Conservation (phyloP, 2,888 invertebrate genomes). For the Epirrhoe tristata region DNA sequence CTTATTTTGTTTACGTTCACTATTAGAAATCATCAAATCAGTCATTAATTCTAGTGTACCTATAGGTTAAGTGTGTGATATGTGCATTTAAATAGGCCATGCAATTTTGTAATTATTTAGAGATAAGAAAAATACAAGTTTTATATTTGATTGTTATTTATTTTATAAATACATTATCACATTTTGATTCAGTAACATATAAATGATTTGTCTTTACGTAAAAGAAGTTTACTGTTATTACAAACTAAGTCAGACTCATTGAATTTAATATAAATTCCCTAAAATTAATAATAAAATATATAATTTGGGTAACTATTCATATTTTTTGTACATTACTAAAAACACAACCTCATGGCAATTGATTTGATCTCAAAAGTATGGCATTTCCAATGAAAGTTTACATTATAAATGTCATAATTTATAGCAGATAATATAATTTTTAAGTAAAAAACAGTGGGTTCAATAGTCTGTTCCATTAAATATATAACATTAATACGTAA, state of each 20-base stretch:
- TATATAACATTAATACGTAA: slow-evolving; percentile 9
- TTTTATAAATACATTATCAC: slow-evolving; percentile 81
- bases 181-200: slow-evolving; percentile 70
- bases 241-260: slow-evolving; percentile 80
- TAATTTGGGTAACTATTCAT: slow-evolving; percentile 79
- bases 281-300: slow-evolving; percentile 63
- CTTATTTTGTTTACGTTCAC: neutral
- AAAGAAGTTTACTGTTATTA: slow-evolving; percentile 60
- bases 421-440: slow-evolving; percentile 1
- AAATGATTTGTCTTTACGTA: slow-evolving; percentile 71
- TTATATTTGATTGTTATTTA: slow-evolving; percentile 54
- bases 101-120: slow-evolving; percentile 6
- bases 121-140: slow-evolving; percentile 29
- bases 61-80: slow-evolving; percentile 17
- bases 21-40: slow-evolving; percentile 18
- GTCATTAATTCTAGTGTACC: slow-evolving; percentile 19
- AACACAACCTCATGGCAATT: slow-evolving; percentile 83
- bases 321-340: slow-evolving; percentile 79
- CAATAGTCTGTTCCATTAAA: neutral
- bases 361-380: slow-evolving; percentile 66
- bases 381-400: slow-evolving; percentile 62
- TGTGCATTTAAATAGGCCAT: slow-evolving; percentile 17
- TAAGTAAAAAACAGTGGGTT: slow-evolving; percentile 3
- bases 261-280: slow-evolving; percentile 82
- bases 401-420: slow-evolving; percentile 11